Conservation (phyloP, 1,140 invertebrate genomes). For the Mercenaria mercenaria region DNA sequence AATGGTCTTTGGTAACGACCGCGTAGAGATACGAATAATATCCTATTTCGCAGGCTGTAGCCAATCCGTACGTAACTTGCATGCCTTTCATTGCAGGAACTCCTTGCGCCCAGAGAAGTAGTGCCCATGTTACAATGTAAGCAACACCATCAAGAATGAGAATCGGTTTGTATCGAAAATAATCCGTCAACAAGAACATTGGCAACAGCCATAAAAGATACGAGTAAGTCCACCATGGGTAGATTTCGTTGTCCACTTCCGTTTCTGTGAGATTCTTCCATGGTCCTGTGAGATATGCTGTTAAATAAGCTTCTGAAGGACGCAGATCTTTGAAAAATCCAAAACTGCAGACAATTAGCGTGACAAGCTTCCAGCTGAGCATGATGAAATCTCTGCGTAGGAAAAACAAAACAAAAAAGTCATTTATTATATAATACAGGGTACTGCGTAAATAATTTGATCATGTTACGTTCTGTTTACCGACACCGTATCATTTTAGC, state of each 20-base stretch:
- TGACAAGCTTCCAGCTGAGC: constrained; percentile 77
- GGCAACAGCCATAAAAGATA: constrained; percentile 91
- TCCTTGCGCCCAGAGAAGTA: constrained; percentile 90
- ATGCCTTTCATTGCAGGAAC: constrained; percentile 89
- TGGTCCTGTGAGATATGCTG: constrained; percentile 90
- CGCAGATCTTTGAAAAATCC: constrained; percentile 94
- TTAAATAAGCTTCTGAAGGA: constrained; percentile 93
- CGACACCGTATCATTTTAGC: neutral
- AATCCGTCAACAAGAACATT: constrained; percentile 94
- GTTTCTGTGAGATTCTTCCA: constrained; percentile 91
- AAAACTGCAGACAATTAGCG: constrained; percentile 90
- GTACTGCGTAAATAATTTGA: neutral
- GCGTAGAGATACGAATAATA: constrained; percentile 98
- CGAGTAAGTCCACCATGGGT: constrained; percentile 94
- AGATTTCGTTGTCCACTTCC: constrained; percentile 92
- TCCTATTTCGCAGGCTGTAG: constrained; percentile 95
- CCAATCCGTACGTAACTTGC: constrained; percentile 91
- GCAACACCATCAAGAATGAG: constrained; percentile 91
- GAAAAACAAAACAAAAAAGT: neutral
- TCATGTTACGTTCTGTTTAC: neutral
- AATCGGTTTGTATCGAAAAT: constrained; percentile 94
- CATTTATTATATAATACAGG: neutral
- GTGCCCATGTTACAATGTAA: constrained; percentile 90
- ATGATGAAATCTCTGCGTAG: neutral
- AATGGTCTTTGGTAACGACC: constrained; percentile 92